phyloP scores from a whole-genome alignment of 1,140 invertebrate species.

The Achatina immaculata region DNA sequence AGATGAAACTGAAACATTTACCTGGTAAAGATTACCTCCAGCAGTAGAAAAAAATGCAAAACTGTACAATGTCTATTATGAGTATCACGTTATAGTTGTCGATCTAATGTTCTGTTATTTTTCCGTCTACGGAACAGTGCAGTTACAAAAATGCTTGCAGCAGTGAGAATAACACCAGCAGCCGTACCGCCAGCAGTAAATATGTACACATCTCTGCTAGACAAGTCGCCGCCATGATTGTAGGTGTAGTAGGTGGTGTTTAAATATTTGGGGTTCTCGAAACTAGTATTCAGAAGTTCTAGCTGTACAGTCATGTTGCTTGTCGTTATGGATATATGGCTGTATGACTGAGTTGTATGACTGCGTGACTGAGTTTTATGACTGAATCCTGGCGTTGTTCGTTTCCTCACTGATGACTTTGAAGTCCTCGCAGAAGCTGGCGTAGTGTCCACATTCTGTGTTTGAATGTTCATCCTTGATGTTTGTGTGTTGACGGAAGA shows the following conservation, averaged over 20 bases:
- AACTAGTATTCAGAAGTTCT: too few species aligned
- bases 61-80: too few species aligned
- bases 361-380: too few species aligned
- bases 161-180: background rate
- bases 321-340: too few species aligned
- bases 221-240: background rate
- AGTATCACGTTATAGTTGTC: background rate
- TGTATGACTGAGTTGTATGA: too few species aligned
- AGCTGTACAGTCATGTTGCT: too few species aligned
- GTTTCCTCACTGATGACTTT: background rate
- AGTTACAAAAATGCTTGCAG: background rate
- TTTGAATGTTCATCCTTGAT: background rate
- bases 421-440: background rate
- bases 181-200: background rate
- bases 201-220: background rate
- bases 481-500: background rate
- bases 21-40: too few species aligned
- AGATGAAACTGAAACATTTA: too few species aligned
- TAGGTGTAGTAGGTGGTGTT: too few species aligned
- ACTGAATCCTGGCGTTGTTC: background rate
- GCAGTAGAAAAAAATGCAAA: too few species aligned
- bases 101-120: background rate
- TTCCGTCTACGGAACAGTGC: background rate
- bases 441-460: background rate
- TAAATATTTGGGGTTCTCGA: too few species aligned